Base-by-base conservation (phyloP, 2,113 vertebrate genomes). In the Rostratula benghalensis region DNA sequence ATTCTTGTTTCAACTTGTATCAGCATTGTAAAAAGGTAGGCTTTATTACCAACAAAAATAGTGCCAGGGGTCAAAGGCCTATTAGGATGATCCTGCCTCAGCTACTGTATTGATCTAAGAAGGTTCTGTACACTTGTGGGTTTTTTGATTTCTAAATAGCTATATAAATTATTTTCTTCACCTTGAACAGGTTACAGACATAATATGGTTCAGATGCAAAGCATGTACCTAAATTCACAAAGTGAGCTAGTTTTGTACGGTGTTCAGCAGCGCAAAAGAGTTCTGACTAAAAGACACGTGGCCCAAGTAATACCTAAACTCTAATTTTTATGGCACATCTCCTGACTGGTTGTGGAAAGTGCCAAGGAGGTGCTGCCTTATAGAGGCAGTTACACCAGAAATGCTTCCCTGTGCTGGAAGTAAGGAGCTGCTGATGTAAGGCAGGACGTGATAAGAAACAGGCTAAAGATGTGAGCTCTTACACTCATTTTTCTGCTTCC, bases 61-160 rank as follows among this genome's bases (percentile, higher is more conserved):
- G 31, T 6, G 8, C 23, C 48, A 7, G 31, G 24, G 4, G 45
- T 64, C 28, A 43, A 81, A 89, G 80, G 41, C 3, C 8, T 39
- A 5, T 86, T 39, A 23, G 17, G 4, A 8, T 61, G 27, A 61
- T 10, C 20, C 54, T 60, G 18, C 41, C 53, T 67, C 4, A 13
- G 11, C 12, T 48, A 11, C 33, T 35, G 1, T 33, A 6, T 33
- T 37, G 35, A 13, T 50, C 5, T 5, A 46, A 91, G 27, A 69
- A 53, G 3, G 3, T 69, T 35, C 9, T 67, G 8, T 10, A 4
- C 0, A 0, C 16, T 39, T 65, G 9, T 17, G 3, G 51, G 4
- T 8, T 48, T 2, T 8, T 60, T 1, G 2, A n/a, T 87, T 79
- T 82, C n/a, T 54, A 15, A 67, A n/a, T 37, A 82, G 15, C 6